Conservation (phyloP, 2,113 vertebrate species). For the Xiphophorus maculatus region DNA sequence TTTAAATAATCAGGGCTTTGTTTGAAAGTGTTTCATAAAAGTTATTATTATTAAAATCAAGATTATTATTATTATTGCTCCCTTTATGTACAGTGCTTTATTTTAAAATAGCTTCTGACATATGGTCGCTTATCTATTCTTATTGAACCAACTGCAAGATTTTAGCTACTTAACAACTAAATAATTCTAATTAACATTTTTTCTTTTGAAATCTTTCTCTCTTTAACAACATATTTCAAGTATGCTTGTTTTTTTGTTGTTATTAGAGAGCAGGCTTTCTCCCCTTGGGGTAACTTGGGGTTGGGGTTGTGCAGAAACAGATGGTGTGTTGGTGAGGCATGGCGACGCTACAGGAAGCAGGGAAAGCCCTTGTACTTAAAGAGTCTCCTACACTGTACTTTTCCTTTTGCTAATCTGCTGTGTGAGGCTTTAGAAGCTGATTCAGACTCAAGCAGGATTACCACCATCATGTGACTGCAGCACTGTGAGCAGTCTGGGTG, state of each 20-base stretch:
- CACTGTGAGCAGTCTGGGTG: conserved; percentile 62
- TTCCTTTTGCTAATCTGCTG: conserved; percentile 73
- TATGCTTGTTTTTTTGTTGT: background rate
- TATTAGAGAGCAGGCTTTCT: background rate
- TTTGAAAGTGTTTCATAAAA: no score
- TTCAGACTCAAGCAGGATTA: conserved; percentile 76
- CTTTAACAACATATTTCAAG: background rate
- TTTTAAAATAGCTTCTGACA: background rate
- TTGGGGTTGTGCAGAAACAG: conserved; percentile 45
- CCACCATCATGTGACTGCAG: conserved; percentile 66
- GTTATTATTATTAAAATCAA: background rate
- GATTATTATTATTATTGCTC: background rate
- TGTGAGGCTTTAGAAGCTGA: conserved; percentile 69
- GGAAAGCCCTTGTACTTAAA: conserved; percentile 64
- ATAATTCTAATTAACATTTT: background rate
- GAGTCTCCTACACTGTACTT: conserved; percentile 67
- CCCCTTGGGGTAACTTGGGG: conserved; percentile 25
- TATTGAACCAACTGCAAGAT: background rate
- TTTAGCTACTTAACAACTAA: no score
- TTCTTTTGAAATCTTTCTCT: background rate
- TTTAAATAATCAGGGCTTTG: no score
- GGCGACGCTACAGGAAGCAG: conserved; percentile 45
- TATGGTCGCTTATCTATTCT: background rate
- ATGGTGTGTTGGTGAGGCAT: conserved; percentile 35
- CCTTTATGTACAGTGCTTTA: background rate